Evolutionary conservation across 2,888 invertebrate genomes (phyloP).

Genomic region (Patella depressa): DNA sequence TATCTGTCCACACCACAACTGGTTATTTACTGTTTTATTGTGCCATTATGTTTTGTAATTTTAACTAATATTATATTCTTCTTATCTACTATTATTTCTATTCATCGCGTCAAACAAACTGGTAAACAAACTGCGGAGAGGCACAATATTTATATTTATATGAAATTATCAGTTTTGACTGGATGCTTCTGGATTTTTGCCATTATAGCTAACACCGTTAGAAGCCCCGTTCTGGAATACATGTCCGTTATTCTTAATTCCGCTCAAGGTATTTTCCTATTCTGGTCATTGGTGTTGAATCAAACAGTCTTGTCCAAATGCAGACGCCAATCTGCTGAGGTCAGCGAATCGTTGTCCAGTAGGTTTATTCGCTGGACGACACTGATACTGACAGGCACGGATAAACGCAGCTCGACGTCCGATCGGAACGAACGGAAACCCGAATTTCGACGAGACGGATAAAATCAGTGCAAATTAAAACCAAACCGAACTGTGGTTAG

Average conservation of each 20-base stretch:
- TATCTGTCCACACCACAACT: constrained; percentile 30
- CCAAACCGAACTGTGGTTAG: too few species aligned
- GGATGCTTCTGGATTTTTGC: constrained; percentile 49
- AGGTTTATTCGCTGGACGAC: too few species aligned
- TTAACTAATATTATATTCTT: constrained; percentile 45
- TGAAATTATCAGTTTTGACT: constrained; percentile 45
- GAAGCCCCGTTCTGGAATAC: constrained; percentile 35
- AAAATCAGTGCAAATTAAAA: too few species aligned
- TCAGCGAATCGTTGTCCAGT: too few species aligned
- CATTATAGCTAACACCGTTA: constrained; percentile 39
- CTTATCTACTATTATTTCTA: constrained; percentile 34
- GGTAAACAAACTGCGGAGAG: constrained; percentile 27
- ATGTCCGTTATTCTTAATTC: constrained; percentile 42
- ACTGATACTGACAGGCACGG: too few species aligned
- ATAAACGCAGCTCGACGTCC: too few species aligned
- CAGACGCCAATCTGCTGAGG: too few species aligned
- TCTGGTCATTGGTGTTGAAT: constrained; percentile 45
- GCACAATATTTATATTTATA: constrained; percentile 38
- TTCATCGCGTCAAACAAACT: constrained; percentile 21
- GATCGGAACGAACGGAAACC: too few species aligned
- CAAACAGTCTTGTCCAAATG: constrained; percentile 27
- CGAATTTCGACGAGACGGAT: too few species aligned
- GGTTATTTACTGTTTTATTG: constrained; percentile 39
- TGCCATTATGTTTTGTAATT: constrained; percentile 41
- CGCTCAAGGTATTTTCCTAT: constrained; percentile 48